A percentile compares a stretch with the other conserved stretches of the same genome.
Evolutionary conservation across 2,113 vertebrate species (phyloP).

Genomic region (Columbina picui): DNA sequence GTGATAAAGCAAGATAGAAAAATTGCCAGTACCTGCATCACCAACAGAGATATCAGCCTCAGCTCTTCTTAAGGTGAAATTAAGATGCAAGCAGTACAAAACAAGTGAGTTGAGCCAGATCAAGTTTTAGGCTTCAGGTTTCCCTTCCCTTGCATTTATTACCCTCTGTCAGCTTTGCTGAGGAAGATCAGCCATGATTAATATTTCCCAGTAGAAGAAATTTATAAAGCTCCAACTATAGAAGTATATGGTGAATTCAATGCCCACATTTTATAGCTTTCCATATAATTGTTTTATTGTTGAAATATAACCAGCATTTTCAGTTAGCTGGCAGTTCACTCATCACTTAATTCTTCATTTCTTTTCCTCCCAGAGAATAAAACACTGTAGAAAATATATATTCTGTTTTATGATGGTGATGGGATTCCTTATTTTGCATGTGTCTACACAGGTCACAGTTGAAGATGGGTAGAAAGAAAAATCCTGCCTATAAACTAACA

Average conservation of each 20-base stretch:
- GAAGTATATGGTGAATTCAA: neutral
- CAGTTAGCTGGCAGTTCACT: neutral
- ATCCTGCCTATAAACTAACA: neutral
- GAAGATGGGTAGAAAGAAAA: neutral
- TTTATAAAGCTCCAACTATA: neutral
- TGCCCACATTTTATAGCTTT: neutral
- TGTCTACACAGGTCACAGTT: neutral
- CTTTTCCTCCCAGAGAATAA: neutral
- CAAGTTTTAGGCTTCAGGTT: neutral
- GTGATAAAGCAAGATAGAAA: neutral
- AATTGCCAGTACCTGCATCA: neutral
- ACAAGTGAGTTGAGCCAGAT: neutral
- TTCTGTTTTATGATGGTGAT: neutral
- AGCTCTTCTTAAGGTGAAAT: neutral
- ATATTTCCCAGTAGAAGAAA: conserved; percentile 8
- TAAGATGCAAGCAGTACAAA: neutral
- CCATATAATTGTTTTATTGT: neutral
- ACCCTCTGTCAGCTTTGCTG: neutral
- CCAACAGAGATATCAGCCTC: neutral
- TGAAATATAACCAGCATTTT: conserved; percentile 33
- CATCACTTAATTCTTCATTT: neutral
- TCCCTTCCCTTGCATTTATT: neutral
- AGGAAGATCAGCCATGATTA: conserved; percentile 7
- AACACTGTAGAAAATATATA: neutral
- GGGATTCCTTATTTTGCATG: neutral